Evolutionary conservation across 2,113 vertebrate genomes (phyloP), one percentile per base, ranked within the genome.

Genomic region (Muscicapa adusta): DNA sequence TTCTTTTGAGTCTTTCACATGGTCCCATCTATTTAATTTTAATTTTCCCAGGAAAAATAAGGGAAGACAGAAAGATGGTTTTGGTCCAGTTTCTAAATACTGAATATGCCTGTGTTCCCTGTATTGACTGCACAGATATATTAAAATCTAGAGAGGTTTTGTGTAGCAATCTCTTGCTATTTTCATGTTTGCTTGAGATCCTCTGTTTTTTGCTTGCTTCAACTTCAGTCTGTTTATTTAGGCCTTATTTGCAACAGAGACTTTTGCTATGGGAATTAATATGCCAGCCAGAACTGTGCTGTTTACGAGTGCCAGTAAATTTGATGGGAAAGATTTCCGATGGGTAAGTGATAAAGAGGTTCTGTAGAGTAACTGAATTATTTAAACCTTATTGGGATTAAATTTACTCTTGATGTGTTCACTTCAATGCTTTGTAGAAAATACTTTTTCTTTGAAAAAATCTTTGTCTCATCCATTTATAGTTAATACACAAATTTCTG

Each of bases 221-320:
- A 96, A 89, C 84, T 34, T 90, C 19, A 34, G 14, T 89, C 17
- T 79, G 42, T 96, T 94, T 97, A 14, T 89, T 96, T 97, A 99
- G 99, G 99, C 99, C 19, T 97, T 99, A 96, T 99, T 99, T 98
- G 99, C 99, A 50, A 99, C 99, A 12, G 99, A 99, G 97, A 99
- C 99, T 5, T 99, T 99, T 93, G 99, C 99, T 77, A 99, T 99
- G 99, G 99, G 99, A 63, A 99, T 99, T 98, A 99, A 99, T 96
- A 99, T 99, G 99, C 99, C 99, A 10, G 99, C 99, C 61, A 98
- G 99, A 89, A 99, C 99, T 7, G 99, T 99, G 66, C 98, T 99
- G n/a, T 99, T 99, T 97, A 99, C 99, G 38, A 99, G 98, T 72
- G 99, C 99, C 25, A 98, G 99, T 88, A 99, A 99, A 96, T 99